Percentiles rank a stretch among this genome's conserved stretches.
phyloP scores from a whole-genome alignment of 2,888 invertebrate genomes.

The Girardia tigrina region DNA sequence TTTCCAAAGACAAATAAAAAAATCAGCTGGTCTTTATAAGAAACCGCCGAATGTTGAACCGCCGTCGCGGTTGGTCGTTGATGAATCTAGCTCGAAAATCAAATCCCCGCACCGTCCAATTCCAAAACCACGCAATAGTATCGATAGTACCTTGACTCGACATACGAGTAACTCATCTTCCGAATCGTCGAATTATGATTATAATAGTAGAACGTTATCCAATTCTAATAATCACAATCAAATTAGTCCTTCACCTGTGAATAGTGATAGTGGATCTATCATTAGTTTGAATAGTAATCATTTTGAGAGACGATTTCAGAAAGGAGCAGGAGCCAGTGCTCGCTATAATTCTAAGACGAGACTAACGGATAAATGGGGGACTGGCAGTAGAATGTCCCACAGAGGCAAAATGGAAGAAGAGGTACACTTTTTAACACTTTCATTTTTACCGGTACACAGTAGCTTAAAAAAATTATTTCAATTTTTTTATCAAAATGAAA shows the following conservation, averaged over 20 bases:
- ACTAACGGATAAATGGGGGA: neutral
- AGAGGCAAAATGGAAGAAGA: neutral
- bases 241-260: neutral
- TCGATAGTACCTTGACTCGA: neutral
- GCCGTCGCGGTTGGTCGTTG: neutral
- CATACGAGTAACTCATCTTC: neutral
- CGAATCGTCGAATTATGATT: neutral
- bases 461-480: no score
- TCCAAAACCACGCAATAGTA: neutral
- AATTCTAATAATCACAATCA: slow-evolving; percentile 14
- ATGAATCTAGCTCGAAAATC: neutral
- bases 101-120: neutral
- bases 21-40: neutral
- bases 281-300: slow-evolving; percentile 1
- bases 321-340: neutral
- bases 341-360: neutral
- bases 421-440: no score
- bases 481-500: no score
- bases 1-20: neutral
- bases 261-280: slow-evolving; percentile 4
- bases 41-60: neutral
- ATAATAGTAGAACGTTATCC: neutral
- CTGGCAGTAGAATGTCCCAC: neutral
- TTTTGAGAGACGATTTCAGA: neutral
- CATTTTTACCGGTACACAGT: no score